phyloP scores from a whole-genome alignment of 2,797 vertebrate genomes.

The Sebastes itinus region DNA sequence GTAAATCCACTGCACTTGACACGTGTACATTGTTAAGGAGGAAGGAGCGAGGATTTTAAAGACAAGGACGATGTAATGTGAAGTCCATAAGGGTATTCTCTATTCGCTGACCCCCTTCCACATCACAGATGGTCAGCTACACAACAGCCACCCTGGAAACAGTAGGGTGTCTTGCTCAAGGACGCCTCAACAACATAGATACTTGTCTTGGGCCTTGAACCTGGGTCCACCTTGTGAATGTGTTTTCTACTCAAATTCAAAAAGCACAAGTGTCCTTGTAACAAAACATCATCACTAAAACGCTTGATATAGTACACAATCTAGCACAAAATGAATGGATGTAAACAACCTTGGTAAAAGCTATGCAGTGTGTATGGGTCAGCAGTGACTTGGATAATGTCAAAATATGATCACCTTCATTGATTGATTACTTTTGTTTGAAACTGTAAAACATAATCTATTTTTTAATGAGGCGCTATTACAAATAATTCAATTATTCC shows the following conservation, averaged over 20 bases:
- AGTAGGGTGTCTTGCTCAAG: constrained; percentile 22
- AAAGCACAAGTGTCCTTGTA: neutral
- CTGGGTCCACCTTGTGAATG: neutral
- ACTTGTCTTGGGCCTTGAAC: neutral
- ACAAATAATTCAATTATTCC: constrained; percentile 81
- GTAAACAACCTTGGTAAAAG: constrained; percentile 23
- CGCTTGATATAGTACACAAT: neutral
- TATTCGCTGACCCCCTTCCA: neutral
- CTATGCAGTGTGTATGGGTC: neutral
- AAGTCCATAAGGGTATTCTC: neutral
- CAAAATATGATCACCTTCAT: constrained; percentile 55
- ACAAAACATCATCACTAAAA: neutral
- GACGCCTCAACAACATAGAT: constrained; percentile 2
- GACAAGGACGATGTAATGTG: neutral
- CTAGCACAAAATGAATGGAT: neutral
- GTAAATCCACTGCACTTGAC: neutral
- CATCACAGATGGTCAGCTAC: constrained; percentile 30
- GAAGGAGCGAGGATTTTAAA: neutral
- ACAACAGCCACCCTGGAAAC: neutral
- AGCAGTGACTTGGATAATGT: constrained; percentile 20
- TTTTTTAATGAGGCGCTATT: constrained; percentile 75
- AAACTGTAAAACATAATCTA: constrained; percentile 63
- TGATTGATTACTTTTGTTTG: constrained; percentile 72
- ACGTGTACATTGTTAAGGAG: neutral
- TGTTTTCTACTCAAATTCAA: neutral